Evolutionary conservation across 2,888 invertebrate species (phyloP).

Genomic region (Thereva nobilitata): DNA sequence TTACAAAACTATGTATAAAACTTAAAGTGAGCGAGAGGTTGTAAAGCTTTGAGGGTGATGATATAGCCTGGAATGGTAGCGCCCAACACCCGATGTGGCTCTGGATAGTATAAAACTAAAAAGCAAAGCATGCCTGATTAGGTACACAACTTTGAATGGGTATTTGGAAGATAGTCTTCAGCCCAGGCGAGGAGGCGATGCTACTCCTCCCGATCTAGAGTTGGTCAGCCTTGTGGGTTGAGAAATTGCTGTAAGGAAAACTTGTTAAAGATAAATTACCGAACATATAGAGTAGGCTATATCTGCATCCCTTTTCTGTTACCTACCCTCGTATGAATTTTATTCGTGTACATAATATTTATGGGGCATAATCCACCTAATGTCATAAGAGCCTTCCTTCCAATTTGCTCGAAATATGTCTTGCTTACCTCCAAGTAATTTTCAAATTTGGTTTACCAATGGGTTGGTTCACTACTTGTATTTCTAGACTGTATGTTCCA

Average conservation of each 20-base stretch:
- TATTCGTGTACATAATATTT: conserved; percentile 17
- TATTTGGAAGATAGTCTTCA: conserved; percentile 29
- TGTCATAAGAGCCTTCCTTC: conserved; percentile 40
- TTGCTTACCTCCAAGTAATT: conserved; percentile 42
- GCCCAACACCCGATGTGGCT: not conserved
- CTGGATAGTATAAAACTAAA: conserved; percentile 36
- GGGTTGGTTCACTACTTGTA: conserved; percentile 40
- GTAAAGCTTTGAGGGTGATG: not conserved
- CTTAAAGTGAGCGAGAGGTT: too few species aligned
- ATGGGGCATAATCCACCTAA: conserved; percentile 32
- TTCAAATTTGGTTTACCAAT: conserved; percentile 37
- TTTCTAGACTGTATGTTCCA: conserved; percentile 23
- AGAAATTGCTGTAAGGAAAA: conserved; percentile 43
- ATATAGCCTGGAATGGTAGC: conserved; percentile 5
- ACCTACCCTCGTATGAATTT: conserved; percentile 6
- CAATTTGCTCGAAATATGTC: conserved; percentile 42
- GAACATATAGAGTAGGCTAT: conserved; percentile 34
- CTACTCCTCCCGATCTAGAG: conserved; percentile 27
- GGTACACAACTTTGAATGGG: conserved; percentile 40
- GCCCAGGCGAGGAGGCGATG: conserved; percentile 5
- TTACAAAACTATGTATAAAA: conserved; percentile 14
- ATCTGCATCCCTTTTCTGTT: conserved; percentile 7
- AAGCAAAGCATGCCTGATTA: conserved; percentile 42
- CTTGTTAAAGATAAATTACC: conserved; percentile 43
- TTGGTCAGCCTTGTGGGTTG: conserved; percentile 36